Base-by-base conservation (phyloP, 1,140 invertebrate genomes). In the Drosophila littoralis region DNA sequence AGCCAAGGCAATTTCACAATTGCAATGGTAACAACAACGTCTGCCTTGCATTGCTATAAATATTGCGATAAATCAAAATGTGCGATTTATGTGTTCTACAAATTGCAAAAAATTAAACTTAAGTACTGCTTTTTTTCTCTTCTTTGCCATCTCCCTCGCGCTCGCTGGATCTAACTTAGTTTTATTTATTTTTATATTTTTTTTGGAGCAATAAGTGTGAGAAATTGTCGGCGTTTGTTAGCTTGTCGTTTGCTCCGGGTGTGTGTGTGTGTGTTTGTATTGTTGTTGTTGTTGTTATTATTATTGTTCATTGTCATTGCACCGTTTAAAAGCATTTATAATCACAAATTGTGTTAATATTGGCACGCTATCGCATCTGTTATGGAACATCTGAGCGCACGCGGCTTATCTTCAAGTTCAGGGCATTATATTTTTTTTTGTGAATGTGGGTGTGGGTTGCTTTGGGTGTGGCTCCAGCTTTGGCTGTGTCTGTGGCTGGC, bases 101-200 rank as follows among this genome's bases (percentile, higher is more conserved):
- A 89, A 89, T 89, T 89, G 84, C 84, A 89, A 89, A 89, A 89
- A 89, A 89, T 89, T 89, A 89, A 89, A 89, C 85, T 89, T 89
- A 89, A 89, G 85, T 89, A 89, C 84, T 90, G 84, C 66, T 70
- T 74, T 77, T 61, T 74, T 76, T 42, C 60, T 61, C 60, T 40
- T 58, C 17, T 40, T 17, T 9, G 13, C 43, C n/a, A 17, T 38
- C 61, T 68, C 65, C 43, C 43, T 67, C 58, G 12, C 22, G 42
- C 43, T 55, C 7, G 28, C 38, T 43, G 13, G 28, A 12, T 51
- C 7, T 40, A 51, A 32, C 50, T 40, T 13, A 7, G 15, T 35
- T 17, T 63, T 28, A 36, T 58, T 55, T 40, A 32, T 42, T 52
- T 35, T 35, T 45, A 36, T 22, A 17, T 35, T 48, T 38, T 32